phyloP scores from a whole-genome alignment of 2,797 vertebrate genomes.

The Microcaecilia unicolor region DNA sequence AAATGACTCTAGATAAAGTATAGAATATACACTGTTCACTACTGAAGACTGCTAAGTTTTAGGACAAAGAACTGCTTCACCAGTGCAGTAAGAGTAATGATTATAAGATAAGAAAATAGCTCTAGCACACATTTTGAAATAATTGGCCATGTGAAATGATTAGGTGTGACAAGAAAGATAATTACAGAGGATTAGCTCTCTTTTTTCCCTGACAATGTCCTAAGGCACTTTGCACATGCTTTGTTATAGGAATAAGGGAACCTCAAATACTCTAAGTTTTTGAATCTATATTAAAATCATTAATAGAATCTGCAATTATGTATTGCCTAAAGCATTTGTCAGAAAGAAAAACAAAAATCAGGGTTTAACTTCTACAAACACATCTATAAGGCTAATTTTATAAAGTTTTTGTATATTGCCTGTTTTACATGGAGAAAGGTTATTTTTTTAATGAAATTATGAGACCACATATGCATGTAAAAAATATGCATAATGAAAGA shows the following conservation, averaged over 20 bases:
- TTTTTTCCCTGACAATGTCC: slow-evolving; percentile 6
- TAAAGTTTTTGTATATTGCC: too few species aligned
- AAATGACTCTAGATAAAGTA: too few species aligned
- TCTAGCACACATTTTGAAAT: not conserved
- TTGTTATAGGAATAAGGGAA: slow-evolving; percentile 8
- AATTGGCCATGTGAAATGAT: slow-evolving; percentile 10
- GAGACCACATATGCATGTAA: too few species aligned
- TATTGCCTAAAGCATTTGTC: slow-evolving; percentile 10
- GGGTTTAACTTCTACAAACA: slow-evolving; percentile 7
- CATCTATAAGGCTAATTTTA: slow-evolving; percentile 10
- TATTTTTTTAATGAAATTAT: too few species aligned
- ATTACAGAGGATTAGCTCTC: slow-evolving; percentile 12
- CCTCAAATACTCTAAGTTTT: slow-evolving; percentile 7
- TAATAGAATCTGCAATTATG: slow-evolving; percentile 15
- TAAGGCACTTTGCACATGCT: slow-evolving; percentile 10
- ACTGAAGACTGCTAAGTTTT: too few species aligned
- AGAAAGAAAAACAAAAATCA: slow-evolving; percentile 3
- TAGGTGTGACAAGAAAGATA: slow-evolving; percentile 11
- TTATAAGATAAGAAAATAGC: not conserved
- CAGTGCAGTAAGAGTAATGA: not conserved
- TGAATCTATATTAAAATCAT: slow-evolving; percentile 17
- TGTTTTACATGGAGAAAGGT: too few species aligned
- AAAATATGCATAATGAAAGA: too few species aligned
- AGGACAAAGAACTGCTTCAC: too few species aligned
- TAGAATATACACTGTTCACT: too few species aligned